A percentile compares a stretch with the other conserved stretches of the same genome.
Conservation (phyloP, 2,797 vertebrate genomes). For the Parauchenoglanis punctatus region DNA sequence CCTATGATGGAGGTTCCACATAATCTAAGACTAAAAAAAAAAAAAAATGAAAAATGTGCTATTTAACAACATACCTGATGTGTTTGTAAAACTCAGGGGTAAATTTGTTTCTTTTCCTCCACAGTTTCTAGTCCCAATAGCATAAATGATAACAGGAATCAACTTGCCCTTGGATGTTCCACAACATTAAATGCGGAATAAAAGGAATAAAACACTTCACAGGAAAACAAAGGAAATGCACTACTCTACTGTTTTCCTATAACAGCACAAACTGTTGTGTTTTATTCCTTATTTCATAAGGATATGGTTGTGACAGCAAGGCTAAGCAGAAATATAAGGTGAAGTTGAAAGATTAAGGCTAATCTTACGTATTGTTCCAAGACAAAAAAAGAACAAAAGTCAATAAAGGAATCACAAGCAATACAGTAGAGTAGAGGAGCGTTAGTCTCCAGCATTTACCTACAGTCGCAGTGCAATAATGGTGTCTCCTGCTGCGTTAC, state of each 20-base stretch:
- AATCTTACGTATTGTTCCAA: not conserved
- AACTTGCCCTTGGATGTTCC: not conserved
- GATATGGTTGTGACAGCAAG: not conserved
- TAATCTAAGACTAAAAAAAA: not conserved
- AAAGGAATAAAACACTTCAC: not conserved
- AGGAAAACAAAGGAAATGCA: not conserved
- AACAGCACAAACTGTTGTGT: not conserved
- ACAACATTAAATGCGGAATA: not conserved
- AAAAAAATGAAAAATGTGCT: not conserved
- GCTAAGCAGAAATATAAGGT: not conserved
- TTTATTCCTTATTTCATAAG: not conserved
- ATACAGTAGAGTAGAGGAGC: slow-evolving; percentile 23
- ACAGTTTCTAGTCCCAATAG: not conserved
- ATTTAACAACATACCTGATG: not conserved
- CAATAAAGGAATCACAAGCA: slow-evolving; percentile 40
- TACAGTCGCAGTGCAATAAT: slow-evolving; percentile 39
- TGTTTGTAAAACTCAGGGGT: not conserved
- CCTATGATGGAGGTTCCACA: not conserved
- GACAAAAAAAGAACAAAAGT: not conserved
- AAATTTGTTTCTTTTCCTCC: not conserved
- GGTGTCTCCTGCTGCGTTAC: slow-evolving; percentile 42
- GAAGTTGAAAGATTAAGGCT: slow-evolving; percentile 3
- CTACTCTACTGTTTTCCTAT: not conserved
- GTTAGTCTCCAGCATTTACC: slow-evolving; percentile 22
- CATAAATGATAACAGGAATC: not conserved